Evolutionary conservation across 2,888 invertebrate species (phyloP).

Genomic region (Odontothrips loti): DNA sequence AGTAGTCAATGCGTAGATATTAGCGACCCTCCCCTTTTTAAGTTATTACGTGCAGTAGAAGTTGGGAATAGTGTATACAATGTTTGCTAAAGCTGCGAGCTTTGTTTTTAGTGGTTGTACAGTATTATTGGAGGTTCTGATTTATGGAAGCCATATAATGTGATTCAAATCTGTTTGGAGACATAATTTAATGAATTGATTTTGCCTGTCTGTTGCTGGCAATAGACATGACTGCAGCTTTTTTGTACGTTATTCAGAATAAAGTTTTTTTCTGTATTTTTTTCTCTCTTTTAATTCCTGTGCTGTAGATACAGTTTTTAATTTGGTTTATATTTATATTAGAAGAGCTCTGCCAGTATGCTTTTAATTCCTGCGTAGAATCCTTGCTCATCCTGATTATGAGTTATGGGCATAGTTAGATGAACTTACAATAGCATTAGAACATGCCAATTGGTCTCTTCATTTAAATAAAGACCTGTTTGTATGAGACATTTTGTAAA

Average conservation of each 20-base stretch:
- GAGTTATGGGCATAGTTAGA: neutral
- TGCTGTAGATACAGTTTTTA: neutral
- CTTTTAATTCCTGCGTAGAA: conserved; percentile 5
- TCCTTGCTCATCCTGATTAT: neutral
- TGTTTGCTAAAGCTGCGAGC: neutral
- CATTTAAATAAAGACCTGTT: neutral
- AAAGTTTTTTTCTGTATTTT: neutral
- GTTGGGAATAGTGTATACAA: neutral
- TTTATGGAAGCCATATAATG: neutral
- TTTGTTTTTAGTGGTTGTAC: neutral
- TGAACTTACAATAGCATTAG: neutral
- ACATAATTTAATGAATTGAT: neutral
- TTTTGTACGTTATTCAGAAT: neutral
- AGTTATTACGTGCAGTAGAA: neutral
- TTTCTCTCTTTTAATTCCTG: neutral
- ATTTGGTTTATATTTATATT: neutral
- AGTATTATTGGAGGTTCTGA: neutral
- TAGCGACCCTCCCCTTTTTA: neutral
- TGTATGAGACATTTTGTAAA: neutral
- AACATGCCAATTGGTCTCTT: neutral
- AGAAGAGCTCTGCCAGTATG: neutral
- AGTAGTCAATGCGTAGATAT: neutral
- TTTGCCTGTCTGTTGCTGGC: conserved; percentile 19
- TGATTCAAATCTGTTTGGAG: neutral
- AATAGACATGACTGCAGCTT: neutral